A percentile compares a stretch with the other conserved stretches of the same genome.
Conservation (phyloP, 2,888 invertebrate genomes). For the Hypolimnas misippus region DNA sequence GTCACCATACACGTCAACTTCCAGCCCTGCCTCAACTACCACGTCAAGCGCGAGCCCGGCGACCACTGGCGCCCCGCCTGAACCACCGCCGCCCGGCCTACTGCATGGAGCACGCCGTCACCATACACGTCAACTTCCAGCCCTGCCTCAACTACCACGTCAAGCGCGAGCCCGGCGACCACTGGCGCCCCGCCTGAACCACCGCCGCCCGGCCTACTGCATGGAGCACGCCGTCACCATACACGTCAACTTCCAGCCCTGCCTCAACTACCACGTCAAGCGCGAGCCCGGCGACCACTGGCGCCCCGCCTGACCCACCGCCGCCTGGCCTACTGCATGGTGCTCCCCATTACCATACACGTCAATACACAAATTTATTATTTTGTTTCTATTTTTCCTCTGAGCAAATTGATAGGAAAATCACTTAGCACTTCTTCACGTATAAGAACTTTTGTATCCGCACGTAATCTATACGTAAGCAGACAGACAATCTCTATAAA, state of each 20-base stretch:
- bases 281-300: slow-evolving; percentile 60
- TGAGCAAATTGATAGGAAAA: no score
- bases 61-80: slow-evolving; percentile 60
- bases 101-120: slow-evolving; percentile 95
- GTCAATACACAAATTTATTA: no score
- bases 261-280: slow-evolving; percentile 57
- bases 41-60: slow-evolving; percentile 50
- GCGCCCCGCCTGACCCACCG: slow-evolving; percentile 50
- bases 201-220: no score
- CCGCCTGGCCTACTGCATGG: no score
- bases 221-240: slow-evolving; percentile 96
- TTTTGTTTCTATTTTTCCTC: no score
- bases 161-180: slow-evolving; percentile 54
- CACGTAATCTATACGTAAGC: no score
- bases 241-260: slow-evolving; percentile 90
- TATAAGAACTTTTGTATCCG: no score
- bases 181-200: slow-evolving; percentile 57
- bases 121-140: slow-evolving; percentile 93
- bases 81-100: slow-evolving; percentile 6
- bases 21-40: slow-evolving; percentile 72
- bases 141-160: slow-evolving; percentile 66
- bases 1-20: slow-evolving; percentile 97
- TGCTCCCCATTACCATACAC: slow-evolving; percentile 95
- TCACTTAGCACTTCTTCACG: no score
- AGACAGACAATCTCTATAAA: no score